phyloP scores from a whole-genome alignment of 2,888 invertebrate species.

The Chrysolina haemoptera region DNA sequence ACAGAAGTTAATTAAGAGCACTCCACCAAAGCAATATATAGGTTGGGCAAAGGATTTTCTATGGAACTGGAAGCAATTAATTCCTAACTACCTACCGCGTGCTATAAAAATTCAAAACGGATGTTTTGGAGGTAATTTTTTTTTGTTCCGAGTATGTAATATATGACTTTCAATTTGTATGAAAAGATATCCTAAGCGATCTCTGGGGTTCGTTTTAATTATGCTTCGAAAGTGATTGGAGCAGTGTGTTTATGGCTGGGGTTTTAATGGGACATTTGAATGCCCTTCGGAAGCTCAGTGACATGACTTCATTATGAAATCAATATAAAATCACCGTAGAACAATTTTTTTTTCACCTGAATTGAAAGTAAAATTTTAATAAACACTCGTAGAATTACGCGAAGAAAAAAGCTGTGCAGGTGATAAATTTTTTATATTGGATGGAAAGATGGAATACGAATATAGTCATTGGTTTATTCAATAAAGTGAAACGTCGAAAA shows the following conservation, averaged over 20 bases:
- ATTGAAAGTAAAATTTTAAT: too few species aligned
- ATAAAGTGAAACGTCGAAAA: too few species aligned
- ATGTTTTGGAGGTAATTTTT: conserved; percentile 19
- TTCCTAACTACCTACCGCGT: conserved; percentile 30
- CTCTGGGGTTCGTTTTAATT: not conserved
- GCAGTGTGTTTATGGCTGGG: not conserved
- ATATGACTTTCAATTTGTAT: conserved; percentile 5
- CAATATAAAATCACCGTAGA: not conserved
- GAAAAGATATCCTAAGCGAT: conserved; percentile 12
- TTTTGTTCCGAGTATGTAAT: conserved; percentile 16
- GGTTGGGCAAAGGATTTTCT: conserved; percentile 38
- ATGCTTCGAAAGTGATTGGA: not conserved
- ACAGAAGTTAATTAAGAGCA: conserved; percentile 48
- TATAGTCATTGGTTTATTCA: too few species aligned
- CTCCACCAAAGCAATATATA: conserved; percentile 44
- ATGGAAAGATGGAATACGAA: too few species aligned
- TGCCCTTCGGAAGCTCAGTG: not conserved
- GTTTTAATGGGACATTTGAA: not conserved
- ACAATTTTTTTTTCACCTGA: too few species aligned
- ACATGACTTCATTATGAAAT: not conserved
- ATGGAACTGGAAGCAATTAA: conserved; percentile 48
- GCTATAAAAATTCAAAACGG: conserved; percentile 31
- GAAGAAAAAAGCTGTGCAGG: too few species aligned
- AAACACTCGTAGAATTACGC: too few species aligned
- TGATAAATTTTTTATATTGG: too few species aligned